Evolutionary conservation across 2,888 invertebrate species (phyloP).

Genomic region (Aspidiotus destructor): DNA sequence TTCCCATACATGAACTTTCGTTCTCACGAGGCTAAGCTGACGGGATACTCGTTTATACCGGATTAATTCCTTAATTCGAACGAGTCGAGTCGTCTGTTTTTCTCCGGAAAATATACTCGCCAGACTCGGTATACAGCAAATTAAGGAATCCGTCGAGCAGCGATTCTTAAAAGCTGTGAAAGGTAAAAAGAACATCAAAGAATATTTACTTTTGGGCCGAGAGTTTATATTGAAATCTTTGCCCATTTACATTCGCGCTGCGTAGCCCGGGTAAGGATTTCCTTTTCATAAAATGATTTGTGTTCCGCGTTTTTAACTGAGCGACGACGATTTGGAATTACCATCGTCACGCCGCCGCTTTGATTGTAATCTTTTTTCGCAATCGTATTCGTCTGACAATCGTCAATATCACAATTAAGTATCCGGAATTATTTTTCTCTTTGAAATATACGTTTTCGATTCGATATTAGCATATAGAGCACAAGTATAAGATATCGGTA

Average conservation of each 20-base stretch:
- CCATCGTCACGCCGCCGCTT: not conserved
- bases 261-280: not conserved
- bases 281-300: not conserved
- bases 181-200: constrained; percentile 20
- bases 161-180: not conserved
- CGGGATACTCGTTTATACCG: no score
- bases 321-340: not conserved
- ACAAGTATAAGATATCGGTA: no score
- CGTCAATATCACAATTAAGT: no score
- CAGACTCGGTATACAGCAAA: not conserved
- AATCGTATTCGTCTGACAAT: no score
- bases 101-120: not conserved
- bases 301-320: not conserved
- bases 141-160: not conserved
- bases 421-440: no score
- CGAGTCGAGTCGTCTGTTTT: not conserved
- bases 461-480: no score
- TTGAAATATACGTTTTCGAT: no score
- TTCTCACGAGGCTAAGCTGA: no score
- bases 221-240: constrained; percentile 27
- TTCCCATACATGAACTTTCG: no score
- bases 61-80: constrained; percentile 14
- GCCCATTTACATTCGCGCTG: constrained; percentile 21
- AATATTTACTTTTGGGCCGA: constrained; percentile 29
- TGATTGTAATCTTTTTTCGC: not conserved